Conservation (phyloP, 2,113 vertebrate genomes). For the Lampris incognitus region DNA sequence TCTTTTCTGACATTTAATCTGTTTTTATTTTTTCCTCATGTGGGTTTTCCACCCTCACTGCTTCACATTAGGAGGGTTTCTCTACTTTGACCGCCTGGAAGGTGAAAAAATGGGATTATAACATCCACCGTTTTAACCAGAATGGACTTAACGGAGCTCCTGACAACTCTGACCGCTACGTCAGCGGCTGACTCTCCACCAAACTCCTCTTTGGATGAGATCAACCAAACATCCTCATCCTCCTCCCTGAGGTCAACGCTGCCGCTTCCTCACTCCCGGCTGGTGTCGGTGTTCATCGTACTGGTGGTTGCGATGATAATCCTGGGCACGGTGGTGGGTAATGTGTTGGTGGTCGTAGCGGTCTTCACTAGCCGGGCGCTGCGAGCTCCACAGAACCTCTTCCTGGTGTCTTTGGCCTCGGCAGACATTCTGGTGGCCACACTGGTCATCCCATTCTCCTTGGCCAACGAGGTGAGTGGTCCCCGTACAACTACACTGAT, state of each 20-base stretch:
- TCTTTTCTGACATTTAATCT: no score
- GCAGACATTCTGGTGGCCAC: conserved; percentile 93
- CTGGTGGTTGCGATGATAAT: conserved; percentile 83
- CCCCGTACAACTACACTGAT: conserved; percentile 64
- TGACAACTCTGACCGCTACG: conserved; percentile 29
- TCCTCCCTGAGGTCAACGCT: conserved; percentile 41
- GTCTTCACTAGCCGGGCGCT: conserved; percentile 90
- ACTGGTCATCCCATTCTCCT: conserved; percentile 92
- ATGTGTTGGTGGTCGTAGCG: conserved; percentile 86
- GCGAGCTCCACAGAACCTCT: conserved; percentile 91
- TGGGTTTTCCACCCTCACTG: neutral
- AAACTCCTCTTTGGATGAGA: conserved; percentile 70
- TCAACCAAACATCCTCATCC: conserved; percentile 21
- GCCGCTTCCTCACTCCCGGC: conserved; percentile 80
- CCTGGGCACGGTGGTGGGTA: conserved; percentile 85
- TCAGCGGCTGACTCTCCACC: conserved; percentile 11
- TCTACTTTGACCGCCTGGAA: conserved; percentile 8
- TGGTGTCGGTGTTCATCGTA: conserved; percentile 84
- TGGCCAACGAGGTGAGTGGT: conserved; percentile 92
- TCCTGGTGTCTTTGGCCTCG: conserved; percentile 91
- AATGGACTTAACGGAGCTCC: conserved; percentile 59
- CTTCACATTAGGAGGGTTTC: conserved; percentile 3
- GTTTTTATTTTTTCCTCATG: neutral
- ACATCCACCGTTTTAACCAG: conserved; percentile 30
- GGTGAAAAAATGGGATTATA: neutral